A percentile compares a stretch with the other conserved stretches of the same genome.
Evolutionary conservation across 2,888 invertebrate species (phyloP).

Genomic region (Drosophila pegasa): DNA sequence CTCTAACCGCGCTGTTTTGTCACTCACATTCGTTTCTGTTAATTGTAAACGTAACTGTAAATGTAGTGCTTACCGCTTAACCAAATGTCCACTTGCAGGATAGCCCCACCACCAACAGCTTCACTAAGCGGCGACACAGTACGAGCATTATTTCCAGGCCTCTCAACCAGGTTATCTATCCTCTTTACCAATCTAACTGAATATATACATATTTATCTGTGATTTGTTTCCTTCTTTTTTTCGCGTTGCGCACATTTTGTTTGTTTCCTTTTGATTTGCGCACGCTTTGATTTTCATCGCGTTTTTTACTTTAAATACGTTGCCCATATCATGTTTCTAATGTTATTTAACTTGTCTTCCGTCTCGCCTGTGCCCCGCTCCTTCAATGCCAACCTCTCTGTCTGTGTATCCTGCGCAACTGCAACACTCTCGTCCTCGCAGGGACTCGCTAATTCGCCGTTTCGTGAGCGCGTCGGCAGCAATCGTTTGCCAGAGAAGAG

Average conservation of each 20-base stretch:
- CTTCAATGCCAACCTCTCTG: conserved; percentile 27
- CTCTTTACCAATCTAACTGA: conserved; percentile 40
- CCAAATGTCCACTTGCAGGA: conserved; percentile 85
- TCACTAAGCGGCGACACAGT: conserved; percentile 91
- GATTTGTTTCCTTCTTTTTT: conserved; percentile 1
- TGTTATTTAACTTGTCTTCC: conserved; percentile 43
- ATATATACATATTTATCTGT: conserved; percentile 3
- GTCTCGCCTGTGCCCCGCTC: conserved; percentile 27
- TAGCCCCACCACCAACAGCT: conserved; percentile 87
- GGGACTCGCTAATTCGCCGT: conserved; percentile 91
- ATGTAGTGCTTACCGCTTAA: conserved; percentile 63
- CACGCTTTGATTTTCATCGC: conserved; percentile 31
- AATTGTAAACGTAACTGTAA: conserved; percentile 25
- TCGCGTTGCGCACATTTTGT: conserved; percentile 32
- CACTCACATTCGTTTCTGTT: conserved; percentile 13
- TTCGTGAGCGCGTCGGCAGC: conserved; percentile 95
- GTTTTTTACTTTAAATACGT: conserved; percentile 4
- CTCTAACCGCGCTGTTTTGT: conserved; percentile 27
- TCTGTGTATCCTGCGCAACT: conserved; percentile 27
- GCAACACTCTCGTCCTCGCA: conserved; percentile 63
- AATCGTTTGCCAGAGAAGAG: conserved; percentile 93
- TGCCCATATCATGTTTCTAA: conserved; percentile 37
- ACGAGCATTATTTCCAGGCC: conserved; percentile 86
- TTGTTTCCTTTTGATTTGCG: conserved; percentile 28
- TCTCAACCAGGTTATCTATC: conserved; percentile 85